Base-by-base conservation (phyloP, 2,797 vertebrate species). In the Halcyon leucocephala region DNA sequence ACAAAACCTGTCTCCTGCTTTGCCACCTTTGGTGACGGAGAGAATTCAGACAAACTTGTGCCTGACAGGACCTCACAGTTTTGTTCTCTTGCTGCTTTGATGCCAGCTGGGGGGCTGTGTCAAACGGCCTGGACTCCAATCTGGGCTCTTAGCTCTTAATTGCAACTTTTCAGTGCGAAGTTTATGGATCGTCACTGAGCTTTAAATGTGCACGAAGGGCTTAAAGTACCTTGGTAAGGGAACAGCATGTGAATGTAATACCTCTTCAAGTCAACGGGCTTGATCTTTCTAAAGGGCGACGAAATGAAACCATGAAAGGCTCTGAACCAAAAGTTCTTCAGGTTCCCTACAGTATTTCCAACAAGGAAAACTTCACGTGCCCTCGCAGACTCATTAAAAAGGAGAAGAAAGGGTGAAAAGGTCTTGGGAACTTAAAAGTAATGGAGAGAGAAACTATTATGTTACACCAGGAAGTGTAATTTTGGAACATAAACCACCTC, bases 31-130 rank as follows among this genome's bases (percentile, higher is more conserved):
- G 72, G 61, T 82, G 93, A 90, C 41, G 26, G 86, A 46, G 44
- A 60, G 64, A 90, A 72, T 60, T 95, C 44, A 83, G 62, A 64
- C 86, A 37, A 89, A 65, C 60, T 72, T 89, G 20, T 93, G 91
- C 72, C 82, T 15, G 24, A 46, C 64, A 72, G 71, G 35, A 94
- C 41, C 69, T 80, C 77, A 86, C 21, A 18, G 71, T 67, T 93
- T 62, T 71, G 42, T 70, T 48, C 61, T 64, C 28, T 73, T 52
- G 37, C 61, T 83, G 41, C 60, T 65, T 81, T 81, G 28, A 8
- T 8, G 49, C 15, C 60, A 92, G 15, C 44, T 61, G 58, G 54
- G 58, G 54, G 70, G 42, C 57, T 21, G 52, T 35, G 64, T 65
- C 73, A 74, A 67, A 65, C 86, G 64, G 74, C 66, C 73, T n/a